Percentiles rank a stretch among this genome's conserved stretches.
Evolutionary conservation across 2,888 invertebrate genomes (phyloP).

Genomic region (Torymus tubicola): DNA sequence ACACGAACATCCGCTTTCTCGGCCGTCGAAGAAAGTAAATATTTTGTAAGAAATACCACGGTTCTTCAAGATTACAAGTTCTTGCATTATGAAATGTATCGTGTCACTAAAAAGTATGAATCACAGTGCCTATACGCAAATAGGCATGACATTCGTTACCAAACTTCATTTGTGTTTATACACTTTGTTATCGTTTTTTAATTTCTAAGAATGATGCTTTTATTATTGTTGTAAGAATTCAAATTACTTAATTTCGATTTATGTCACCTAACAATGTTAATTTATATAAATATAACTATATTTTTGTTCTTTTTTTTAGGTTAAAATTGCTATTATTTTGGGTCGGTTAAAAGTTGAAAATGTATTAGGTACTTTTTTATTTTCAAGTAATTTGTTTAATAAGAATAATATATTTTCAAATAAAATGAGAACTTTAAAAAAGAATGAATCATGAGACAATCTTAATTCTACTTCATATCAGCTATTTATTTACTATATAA

Average conservation of each 20-base stretch:
- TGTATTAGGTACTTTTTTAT: too few species aligned
- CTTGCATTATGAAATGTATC: slow-evolving; percentile 12
- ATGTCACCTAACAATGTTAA: too few species aligned
- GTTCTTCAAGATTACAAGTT: slow-evolving; percentile 15
- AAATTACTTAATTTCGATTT: too few species aligned
- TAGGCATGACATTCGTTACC: not conserved
- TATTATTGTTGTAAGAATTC: too few species aligned
- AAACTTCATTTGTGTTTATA: not conserved
- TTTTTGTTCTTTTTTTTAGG: too few species aligned
- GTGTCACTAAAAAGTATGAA: not conserved
- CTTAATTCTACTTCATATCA: slow-evolving; percentile 12
- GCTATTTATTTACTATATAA: not conserved
- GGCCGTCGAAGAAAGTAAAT: slow-evolving; percentile 74
- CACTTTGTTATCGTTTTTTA: not conserved
- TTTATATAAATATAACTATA: too few species aligned
- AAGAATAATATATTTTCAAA: not conserved
- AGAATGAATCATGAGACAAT: slow-evolving; percentile 37
- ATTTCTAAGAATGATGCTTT: not conserved
- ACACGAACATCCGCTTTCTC: slow-evolving; percentile 82
- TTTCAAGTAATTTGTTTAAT: too few species aligned
- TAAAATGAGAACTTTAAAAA: not conserved
- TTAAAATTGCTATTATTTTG: too few species aligned
- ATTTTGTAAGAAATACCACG: not conserved
- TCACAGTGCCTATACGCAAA: too few species aligned
- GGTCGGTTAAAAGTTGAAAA: too few species aligned